Evolutionary conservation across 2,888 invertebrate species (phyloP).

Genomic region (Drosophila trichaetosa): DNA sequence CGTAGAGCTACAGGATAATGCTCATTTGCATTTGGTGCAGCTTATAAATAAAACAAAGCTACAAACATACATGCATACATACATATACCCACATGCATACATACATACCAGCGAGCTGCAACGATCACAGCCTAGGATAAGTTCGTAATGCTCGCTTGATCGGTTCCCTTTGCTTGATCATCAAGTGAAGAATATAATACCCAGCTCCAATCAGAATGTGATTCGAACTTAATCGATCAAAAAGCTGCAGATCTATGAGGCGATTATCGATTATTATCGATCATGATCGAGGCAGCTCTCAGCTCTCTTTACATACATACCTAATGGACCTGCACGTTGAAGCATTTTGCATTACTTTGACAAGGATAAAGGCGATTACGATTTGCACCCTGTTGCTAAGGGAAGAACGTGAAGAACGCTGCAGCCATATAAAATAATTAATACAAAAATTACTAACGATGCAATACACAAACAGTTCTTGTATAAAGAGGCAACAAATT

Average conservation of each 20-base stretch:
- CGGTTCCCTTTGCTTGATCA: neutral
- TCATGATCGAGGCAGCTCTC: neutral
- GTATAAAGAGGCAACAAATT: constrained; percentile 69
- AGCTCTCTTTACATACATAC: constrained; percentile 19
- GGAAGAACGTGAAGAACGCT: constrained; percentile 20
- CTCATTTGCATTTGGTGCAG: constrained; percentile 49
- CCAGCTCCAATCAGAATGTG: neutral
- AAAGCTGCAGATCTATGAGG: neutral
- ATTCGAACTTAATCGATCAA: rapidly evolving
- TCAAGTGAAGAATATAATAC: neutral
- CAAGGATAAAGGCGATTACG: constrained; percentile 2
- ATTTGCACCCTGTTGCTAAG: constrained; percentile 33
- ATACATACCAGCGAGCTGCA: constrained; percentile 5
- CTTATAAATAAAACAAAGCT: constrained; percentile 33
- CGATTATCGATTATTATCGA: neutral
- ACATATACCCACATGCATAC: constrained; percentile 33
- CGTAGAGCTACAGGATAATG: constrained; percentile 37
- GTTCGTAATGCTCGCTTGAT: no score
- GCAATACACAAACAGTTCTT: constrained; percentile 61
- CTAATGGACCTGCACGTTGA: constrained; percentile 53
- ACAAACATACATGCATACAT: constrained; percentile 40
- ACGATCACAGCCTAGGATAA: neutral
- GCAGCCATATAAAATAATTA: constrained; percentile 27
- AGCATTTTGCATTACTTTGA: constrained; percentile 27
- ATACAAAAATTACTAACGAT: constrained; percentile 25